Percentiles rank a stretch among this genome's conserved stretches.
phyloP scores from a whole-genome alignment of 2,797 vertebrate species.

The Presbytis comata region DNA sequence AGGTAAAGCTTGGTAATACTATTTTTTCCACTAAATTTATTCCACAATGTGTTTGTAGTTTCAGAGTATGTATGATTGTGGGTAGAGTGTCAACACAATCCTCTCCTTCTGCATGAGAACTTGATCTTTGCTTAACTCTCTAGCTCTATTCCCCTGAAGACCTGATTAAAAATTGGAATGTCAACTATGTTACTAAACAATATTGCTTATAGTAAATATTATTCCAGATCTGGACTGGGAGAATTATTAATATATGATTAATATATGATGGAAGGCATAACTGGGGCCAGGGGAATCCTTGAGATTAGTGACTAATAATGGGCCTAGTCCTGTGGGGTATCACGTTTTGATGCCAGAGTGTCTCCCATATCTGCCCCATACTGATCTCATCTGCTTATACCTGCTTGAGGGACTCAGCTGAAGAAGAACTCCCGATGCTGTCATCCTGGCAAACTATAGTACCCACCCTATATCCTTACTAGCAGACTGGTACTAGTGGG shows the following conservation, averaged over 20 bases:
- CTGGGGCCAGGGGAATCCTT: neutral
- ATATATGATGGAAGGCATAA: neutral
- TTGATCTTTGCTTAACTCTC: neutral
- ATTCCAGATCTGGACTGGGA: neutral
- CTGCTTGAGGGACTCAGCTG: neutral
- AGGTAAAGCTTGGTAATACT: neutral
- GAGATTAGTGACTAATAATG: neutral
- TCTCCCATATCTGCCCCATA: neutral
- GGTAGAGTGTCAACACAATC: neutral
- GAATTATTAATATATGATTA: neutral
- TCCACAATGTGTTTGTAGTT: neutral
- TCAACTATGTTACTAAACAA: neutral
- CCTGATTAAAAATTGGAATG: neutral
- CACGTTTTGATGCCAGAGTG: neutral
- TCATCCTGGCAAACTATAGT: neutral
- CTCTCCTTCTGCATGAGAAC: neutral
- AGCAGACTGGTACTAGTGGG: neutral
- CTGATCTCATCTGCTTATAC: neutral
- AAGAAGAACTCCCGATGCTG: neutral
- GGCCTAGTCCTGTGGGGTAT: neutral
- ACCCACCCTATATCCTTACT: neutral
- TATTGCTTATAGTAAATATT: constrained; percentile 17
- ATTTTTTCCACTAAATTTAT: constrained; percentile 3
- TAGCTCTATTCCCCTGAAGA: neutral
- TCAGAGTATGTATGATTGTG: neutral